These are phyloP conservation scores for Carlito syrichta DNA, from an alignment of 2,113 vertebrate species.

Conservation along the genomic window DNA sequence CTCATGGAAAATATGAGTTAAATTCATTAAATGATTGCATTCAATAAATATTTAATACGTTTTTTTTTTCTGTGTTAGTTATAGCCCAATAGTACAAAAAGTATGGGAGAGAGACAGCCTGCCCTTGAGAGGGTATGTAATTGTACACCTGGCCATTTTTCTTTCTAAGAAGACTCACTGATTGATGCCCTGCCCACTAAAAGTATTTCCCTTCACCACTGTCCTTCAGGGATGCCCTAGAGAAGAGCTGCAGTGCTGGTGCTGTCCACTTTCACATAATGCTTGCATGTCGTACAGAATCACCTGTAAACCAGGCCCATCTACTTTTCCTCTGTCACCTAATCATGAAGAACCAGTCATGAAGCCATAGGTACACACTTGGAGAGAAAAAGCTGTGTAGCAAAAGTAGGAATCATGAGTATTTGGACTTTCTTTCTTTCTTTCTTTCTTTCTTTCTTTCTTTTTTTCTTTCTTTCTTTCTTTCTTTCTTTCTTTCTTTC, in stretches of 20 bases:
- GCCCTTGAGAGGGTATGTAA: neutral
- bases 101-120: neutral
- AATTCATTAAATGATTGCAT: neutral
- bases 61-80: neutral
- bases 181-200: neutral
- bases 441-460: no score
- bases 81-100: neutral
- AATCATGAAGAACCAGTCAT: neutral
- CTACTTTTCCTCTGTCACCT: neutral
- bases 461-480: no score
- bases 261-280: neutral
- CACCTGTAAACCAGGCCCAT: neutral
- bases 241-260: fast-evolving
- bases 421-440: no score
- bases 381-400: neutral
- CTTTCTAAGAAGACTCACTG: neutral
- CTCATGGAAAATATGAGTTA: neutral
- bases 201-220: neutral
- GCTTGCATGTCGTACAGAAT: neutral
- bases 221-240: neutral
- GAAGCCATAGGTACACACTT: neutral
- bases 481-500: no score
- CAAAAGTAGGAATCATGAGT: neutral
- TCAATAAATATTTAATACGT: neutral
- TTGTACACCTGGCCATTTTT: neutral